Evolutionary conservation across 2,888 invertebrate genomes (phyloP).

Genomic region (Furcula furcula): DNA sequence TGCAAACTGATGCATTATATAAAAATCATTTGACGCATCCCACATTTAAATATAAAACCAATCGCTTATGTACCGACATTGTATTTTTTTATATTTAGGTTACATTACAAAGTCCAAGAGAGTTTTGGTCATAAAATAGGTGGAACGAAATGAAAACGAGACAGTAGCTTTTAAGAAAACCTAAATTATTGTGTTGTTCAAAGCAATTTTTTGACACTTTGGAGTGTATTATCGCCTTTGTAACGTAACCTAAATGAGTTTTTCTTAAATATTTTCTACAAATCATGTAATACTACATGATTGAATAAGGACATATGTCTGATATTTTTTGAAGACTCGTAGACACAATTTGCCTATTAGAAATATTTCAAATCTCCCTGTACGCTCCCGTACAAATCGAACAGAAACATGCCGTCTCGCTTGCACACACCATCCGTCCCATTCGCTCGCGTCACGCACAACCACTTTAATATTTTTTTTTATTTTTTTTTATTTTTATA

Average conservation of each 20-base stretch:
- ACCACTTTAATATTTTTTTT: conserved; percentile 46
- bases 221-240: too few relatives aligned
- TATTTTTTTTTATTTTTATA: conserved; percentile 40
- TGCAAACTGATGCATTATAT: too few relatives aligned
- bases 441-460: conserved; percentile 58
- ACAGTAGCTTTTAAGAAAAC: too few relatives aligned
- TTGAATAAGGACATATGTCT: too few relatives aligned
- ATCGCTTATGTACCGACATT: neutral
- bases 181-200: too few relatives aligned
- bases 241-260: neutral
- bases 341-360: too few relatives aligned
- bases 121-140: too few relatives aligned
- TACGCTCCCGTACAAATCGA: conserved; percentile 11
- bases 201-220: too few relatives aligned
- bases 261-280: neutral
- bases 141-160: too few relatives aligned
- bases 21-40: neutral
- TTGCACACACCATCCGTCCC: conserved; percentile 31
- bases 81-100: neutral
- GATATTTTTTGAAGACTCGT: too few relatives aligned
- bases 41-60: neutral
- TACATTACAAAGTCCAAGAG: neutral
- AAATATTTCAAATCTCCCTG: neutral
- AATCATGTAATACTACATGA: too few relatives aligned
- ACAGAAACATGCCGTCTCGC: conserved; percentile 23